These are phyloP conservation scores for Troilus luridus DNA, from an alignment of 2,888 invertebrate species.

Conservation along the genomic window DNA sequence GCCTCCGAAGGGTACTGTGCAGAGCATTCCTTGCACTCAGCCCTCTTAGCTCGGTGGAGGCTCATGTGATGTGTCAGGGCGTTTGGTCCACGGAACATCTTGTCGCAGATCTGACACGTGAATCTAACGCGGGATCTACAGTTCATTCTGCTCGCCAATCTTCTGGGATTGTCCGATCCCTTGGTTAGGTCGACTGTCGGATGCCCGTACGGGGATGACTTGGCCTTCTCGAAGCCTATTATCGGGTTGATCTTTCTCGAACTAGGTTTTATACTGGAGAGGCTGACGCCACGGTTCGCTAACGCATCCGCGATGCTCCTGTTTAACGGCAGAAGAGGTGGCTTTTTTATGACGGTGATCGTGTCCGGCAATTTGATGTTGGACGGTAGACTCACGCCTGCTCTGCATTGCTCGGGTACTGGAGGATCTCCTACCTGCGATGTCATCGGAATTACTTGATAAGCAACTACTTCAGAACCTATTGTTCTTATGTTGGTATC, in stretches of 20 bases:
- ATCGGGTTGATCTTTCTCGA: neutral
- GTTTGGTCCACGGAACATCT: conserved; percentile 71
- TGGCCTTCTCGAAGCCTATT: neutral
- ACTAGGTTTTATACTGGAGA: neutral
- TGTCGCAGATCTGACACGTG: conserved; percentile 70
- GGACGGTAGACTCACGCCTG: too few species aligned
- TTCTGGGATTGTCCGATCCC: neutral
- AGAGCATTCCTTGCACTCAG: conserved; percentile 78
- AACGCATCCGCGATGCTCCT: neutral
- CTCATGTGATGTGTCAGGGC: conserved; percentile 71
- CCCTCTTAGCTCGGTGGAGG: conserved; percentile 69
- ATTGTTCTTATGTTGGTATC: too few species aligned
- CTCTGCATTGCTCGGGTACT: too few species aligned
- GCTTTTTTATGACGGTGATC: neutral
- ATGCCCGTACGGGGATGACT: neutral
- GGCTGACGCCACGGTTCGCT: neutral
- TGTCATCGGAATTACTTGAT: too few species aligned
- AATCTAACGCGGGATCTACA: neutral
- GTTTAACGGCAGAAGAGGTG: neutral
- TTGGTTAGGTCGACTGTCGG: conserved; percentile 11
- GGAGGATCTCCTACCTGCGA: too few species aligned
- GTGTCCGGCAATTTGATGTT: neutral
- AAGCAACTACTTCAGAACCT: too few species aligned
- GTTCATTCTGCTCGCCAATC: neutral
- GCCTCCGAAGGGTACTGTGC: conserved; percentile 79